Base-by-base conservation (phyloP, 2,113 vertebrate genomes). In the Hepsetus odoe region DNA sequence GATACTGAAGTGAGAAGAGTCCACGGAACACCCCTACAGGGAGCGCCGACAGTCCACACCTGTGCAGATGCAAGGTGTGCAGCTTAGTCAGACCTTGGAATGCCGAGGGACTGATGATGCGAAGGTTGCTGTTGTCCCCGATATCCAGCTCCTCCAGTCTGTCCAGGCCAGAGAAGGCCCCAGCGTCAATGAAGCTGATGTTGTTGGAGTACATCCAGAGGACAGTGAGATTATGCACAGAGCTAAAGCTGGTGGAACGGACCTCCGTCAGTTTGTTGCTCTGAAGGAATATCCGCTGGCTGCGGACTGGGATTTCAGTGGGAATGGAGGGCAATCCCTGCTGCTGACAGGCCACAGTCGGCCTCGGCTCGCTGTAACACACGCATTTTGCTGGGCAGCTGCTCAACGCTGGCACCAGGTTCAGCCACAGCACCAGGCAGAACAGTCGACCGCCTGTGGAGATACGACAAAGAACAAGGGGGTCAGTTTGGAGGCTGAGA, bases 201-300 rank as follows among this genome's bases (percentile, higher is more conserved):
- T 96, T 95, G 71, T 99, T 99, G 26, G 97, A 98, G 88, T 98
- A 96, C 30, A 99, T 93, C 96, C 95, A 98, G 71, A 99, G 93
- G 72, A 98, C 96, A 0, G 95, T 98, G 84, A 99, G 94, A 87
- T 99, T 99, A 84, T 94, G 95, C 85, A 95, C 95, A 30, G 93
- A 96, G 76, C 95, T 96, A 90, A 99, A 98, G 90, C 95, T 93
- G 77, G 94, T 94, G 13, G 96, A 95, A 3, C 88, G 91, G 80
- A 99, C 93, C 35, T 95, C 89, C 0, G 93, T 91, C 22, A 99
- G 95, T 77, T 90, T 95, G 92, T 99, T 99, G 93, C 92, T 97
- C 84, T 99, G 97, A 22, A 99, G 94, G 90, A 97, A 99, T 90
- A 99, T 95, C 76, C 97, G 92, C 88, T 99, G 96, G 89, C 95